Percentiles rank a stretch among this genome's conserved stretches.
These are phyloP conservation scores for Arnoldichthys spilopterus DNA, from an alignment of 2,797 vertebrate genomes.

Conservation along the genomic window DNA sequence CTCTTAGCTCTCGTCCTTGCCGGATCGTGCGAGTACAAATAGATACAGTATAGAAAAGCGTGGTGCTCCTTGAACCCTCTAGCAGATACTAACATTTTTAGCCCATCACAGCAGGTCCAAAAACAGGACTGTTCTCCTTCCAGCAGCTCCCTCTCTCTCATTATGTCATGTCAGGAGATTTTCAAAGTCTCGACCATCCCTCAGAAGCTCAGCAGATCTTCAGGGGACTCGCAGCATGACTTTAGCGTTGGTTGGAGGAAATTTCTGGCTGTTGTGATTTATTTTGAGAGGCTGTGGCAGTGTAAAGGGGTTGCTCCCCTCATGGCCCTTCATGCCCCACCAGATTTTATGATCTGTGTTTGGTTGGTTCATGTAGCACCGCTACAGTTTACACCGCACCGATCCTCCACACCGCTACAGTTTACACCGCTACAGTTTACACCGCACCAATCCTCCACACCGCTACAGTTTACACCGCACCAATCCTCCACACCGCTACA, in stretches of 20 bases:
- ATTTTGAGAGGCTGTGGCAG: slow-evolving; percentile 54
- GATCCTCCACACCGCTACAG: too few relatives aligned
- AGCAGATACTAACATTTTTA: slow-evolving; percentile 21
- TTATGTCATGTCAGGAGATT: slow-evolving; percentile 46
- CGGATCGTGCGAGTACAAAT: slow-evolving; percentile 37
- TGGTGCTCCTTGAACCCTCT: slow-evolving; percentile 20
- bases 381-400: too few relatives aligned
- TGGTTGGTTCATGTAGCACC: slow-evolving; percentile 22
- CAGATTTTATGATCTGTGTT: slow-evolving; percentile 40
- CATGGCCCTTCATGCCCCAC: slow-evolving; percentile 49
- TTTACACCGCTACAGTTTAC: too few relatives aligned
- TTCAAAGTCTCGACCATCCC: slow-evolving; percentile 21
- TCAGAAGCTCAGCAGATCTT: slow-evolving; percentile 40
- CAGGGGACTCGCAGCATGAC: slow-evolving; percentile 40
- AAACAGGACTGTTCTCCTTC: slow-evolving; percentile 36
- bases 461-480: too few relatives aligned
- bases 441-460: too few relatives aligned
- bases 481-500: too few relatives aligned
- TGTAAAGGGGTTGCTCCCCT: slow-evolving; percentile 43
- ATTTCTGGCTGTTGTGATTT: slow-evolving; percentile 55
- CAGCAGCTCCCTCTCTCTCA: slow-evolving; percentile 11
- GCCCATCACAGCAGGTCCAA: slow-evolving; percentile 25
- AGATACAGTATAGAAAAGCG: slow-evolving; percentile 35
- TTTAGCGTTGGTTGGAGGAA: slow-evolving; percentile 39
- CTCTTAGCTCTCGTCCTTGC: slow-evolving; percentile 29